Evolutionary conservation across 2,888 invertebrate species (phyloP), one percentile per base, ranked within the genome.

Genomic region (Idaea aversata): DNA sequence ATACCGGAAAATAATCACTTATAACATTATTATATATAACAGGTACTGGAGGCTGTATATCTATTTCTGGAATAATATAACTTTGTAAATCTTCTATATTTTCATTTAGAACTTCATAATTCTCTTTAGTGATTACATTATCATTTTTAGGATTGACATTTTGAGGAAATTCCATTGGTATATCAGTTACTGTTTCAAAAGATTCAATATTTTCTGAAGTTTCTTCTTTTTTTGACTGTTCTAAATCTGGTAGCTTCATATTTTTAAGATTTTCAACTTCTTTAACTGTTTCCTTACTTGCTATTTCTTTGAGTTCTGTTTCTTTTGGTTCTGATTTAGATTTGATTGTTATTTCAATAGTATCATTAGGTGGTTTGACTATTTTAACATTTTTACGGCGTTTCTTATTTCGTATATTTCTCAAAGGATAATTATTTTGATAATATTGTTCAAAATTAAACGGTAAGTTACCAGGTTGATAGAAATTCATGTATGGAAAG

Each of bases 1-100:
- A 92, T 63, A 85, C 78, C 0, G 91, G 91, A 63, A 88, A 91
- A 64, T 91, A 92, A 65, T 91, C 91, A 5, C 86, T 82, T 5
- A 86, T 72, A 16, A 78, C 77, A 63, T 86, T 80, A 13, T 76
- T 75, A 34, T 70, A 65, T 10, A 79, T 68, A 63, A 73, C 75
- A 25, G 77, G 75, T n/a, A 83, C 64, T 47, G 70, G 63, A 61
- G 81, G 75, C 74, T 85, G 82, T 62, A 68, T 65, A 6, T 74
- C 76, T 66, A 80, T 61, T 64, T 78, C 76, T 34, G 77, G 75
- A 47, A 69, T 69, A 5, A 66, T 63, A 38, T 61, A 66, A 13
- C 70, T 68, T 6, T 67, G 66, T 64, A 70, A 62, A 10, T 73
- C 67, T 61, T 70, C 71, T 64, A 71, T 68, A 36, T 65, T 60